Percentiles rank a stretch among this genome's conserved stretches.
Evolutionary conservation across 1,140 invertebrate species (phyloP).

Genomic region (Solenopsis fugax): DNA sequence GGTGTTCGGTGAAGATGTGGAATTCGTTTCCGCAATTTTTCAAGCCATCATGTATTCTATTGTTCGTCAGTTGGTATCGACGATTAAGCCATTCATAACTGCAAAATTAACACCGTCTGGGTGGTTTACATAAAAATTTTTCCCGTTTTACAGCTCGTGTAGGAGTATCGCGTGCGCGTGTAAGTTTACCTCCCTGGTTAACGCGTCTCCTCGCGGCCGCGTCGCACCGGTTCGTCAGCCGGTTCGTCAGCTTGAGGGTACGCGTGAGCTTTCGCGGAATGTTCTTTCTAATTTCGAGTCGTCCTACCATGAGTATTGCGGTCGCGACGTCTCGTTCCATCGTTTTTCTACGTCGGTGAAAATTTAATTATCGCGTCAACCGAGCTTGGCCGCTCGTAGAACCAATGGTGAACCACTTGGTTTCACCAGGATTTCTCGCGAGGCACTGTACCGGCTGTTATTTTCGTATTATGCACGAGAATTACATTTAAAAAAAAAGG

Average conservation of each 20-base stretch:
- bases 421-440: slow-evolving; percentile 60
- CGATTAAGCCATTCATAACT: not conserved
- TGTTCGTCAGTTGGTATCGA: not conserved
- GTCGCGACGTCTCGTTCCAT: slow-evolving; percentile 27
- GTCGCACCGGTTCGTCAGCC: not conserved
- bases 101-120: not conserved
- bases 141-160: not conserved
- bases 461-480: slow-evolving; percentile 9
- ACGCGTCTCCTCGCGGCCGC: not conserved
- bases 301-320: slow-evolving; percentile 32
- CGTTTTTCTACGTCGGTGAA: slow-evolving; percentile 68
- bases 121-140: not conserved
- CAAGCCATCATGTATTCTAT: not conserved
- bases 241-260: slow-evolving; percentile 14
- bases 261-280: slow-evolving; percentile 28
- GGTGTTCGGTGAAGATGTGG: not conserved
- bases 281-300: slow-evolving; percentile 41
- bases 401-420: slow-evolving; percentile 36
- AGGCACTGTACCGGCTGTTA: not conserved
- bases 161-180: not conserved
- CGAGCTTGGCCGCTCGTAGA: slow-evolving; percentile 37
- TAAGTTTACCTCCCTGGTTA: slow-evolving; percentile 13
- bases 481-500: not conserved
- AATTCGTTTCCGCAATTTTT: not conserved
- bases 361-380: slow-evolving; percentile 79